Evolutionary conservation across 2,113 vertebrate genomes (phyloP), one percentile per base, ranked within the genome.

Genomic region (Natator depressus): DNA sequence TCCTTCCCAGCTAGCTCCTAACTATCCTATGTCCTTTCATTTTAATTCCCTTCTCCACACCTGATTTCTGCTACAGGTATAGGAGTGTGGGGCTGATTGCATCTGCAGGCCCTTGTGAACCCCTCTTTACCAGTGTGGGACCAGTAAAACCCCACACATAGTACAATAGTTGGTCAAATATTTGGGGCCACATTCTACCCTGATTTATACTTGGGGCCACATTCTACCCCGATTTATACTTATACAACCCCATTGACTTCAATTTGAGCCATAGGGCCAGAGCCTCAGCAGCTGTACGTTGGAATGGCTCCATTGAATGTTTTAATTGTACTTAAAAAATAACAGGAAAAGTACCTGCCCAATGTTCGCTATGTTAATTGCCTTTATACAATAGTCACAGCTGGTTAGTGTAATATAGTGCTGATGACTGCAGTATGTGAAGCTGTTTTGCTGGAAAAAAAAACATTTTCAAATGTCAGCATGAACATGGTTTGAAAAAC

Each of bases 221-320:
- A 46, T 76, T 76, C 24, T 76, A 76, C 38, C 7, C 1, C 1
- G 1, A 25, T 47, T 75, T 72, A 38, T 42, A 75, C 20, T 62
- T 78, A 2, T 51, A 78, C 69, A 89, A 87, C 17, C 0, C 2
- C n/a, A 49, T 4, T 1, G 8, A 11, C 0, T 24, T 38, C 10
- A 59, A 12, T 72, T 76, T 59, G 5, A 1, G n/a, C 9, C 29
- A 17, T 4, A 47, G 8, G 12, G 29, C n/a, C 6, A 57, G 13
- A 69, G 16, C 62, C 1, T 42, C 2, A 11, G 1, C 3, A 53
- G 5, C 57, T 86, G 62, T 86, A 5, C 3, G 0, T 1, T 25
- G 1, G 5, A 0, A 6, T 4, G 42, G 53, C 3, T 3, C 24
- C 72, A 76, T 6, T 42, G 46, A 1, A 19, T 83, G 79, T 80